A percentile compares a stretch with the other conserved stretches of the same genome.
phyloP scores from a whole-genome alignment of 2,888 invertebrate species.

The Eledona agricola region DNA sequence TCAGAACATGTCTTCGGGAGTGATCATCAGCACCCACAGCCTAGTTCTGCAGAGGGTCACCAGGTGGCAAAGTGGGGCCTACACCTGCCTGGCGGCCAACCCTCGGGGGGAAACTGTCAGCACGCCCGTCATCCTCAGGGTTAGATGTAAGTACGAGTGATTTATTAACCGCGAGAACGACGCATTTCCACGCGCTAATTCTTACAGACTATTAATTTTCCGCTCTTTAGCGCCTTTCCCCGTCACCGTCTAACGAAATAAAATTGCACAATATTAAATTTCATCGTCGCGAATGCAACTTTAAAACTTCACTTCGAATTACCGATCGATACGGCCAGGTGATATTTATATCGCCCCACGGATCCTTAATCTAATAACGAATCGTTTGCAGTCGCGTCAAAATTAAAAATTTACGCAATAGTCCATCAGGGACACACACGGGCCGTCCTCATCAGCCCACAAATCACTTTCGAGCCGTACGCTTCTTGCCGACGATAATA shows the following conservation, averaged over 20 bases:
- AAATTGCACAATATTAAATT: too few species aligned
- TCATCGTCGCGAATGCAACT: too few species aligned
- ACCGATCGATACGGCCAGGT: too few species aligned
- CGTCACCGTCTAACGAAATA: too few species aligned
- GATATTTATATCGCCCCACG: too few species aligned
- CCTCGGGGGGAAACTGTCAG: conserved; percentile 84
- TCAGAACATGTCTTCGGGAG: conserved; percentile 84
- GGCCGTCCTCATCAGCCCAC: conserved; percentile 4
- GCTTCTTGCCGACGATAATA: conserved; percentile 43
- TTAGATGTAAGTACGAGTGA: conserved; percentile 77
- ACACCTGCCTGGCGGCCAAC: conserved; percentile 85
- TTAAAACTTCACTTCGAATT: too few species aligned
- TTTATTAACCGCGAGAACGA: conserved; percentile 30
- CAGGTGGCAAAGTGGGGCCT: conserved; percentile 83
- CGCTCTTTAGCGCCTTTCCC: conserved; percentile 1
- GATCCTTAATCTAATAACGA: too few species aligned
- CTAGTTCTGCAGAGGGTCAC: conserved; percentile 86
- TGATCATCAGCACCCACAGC: conserved; percentile 89
- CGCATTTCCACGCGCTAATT: conserved; percentile 7
- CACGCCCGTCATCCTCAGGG: conserved; percentile 77
- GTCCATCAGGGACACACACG: too few species aligned
- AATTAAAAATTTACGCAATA: conserved; percentile 13
- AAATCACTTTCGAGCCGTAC: conserved; percentile 31
- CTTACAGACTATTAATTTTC: conserved; percentile 23
- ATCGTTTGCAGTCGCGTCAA: conserved; percentile 3